Conservation (phyloP, 1,140 invertebrate genomes). For the Drosophila funebris region DNA sequence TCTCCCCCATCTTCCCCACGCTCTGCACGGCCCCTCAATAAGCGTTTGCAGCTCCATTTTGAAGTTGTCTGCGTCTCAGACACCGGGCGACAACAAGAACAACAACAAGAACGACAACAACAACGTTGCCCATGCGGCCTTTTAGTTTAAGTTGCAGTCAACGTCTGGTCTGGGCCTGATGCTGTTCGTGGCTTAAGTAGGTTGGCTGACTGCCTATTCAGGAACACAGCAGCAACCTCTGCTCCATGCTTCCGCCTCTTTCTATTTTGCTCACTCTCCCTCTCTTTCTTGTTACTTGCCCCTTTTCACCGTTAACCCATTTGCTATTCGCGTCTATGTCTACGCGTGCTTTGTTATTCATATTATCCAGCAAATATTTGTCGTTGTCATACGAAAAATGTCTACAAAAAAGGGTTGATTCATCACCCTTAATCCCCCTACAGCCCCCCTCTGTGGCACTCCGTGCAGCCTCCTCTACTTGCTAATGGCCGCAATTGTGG, state of each 20-base stretch:
- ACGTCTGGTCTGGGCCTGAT: constrained; percentile 26
- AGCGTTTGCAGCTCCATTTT: constrained; percentile 58
- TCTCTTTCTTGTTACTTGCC: background rate
- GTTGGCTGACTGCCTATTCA: constrained; percentile 43
- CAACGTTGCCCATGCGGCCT: constrained; percentile 58
- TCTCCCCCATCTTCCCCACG: background rate
- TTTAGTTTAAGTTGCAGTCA: constrained; percentile 78
- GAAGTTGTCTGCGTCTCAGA: constrained; percentile 80
- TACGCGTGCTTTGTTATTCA: constrained; percentile 73
- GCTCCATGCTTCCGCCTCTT: background rate
- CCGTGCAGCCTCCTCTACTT: constrained; percentile 17
- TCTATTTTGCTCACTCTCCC: background rate
- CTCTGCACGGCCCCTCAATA: background rate
- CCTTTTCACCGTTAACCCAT: constrained; percentile 8
- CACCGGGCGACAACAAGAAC: constrained; percentile 59
- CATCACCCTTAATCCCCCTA: constrained; percentile 11
- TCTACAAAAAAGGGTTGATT: constrained; percentile 74
- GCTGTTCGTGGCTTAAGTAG: constrained; percentile 51
- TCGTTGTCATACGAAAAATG: constrained; percentile 80
- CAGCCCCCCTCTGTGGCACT: background rate
- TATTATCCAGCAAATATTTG: constrained; percentile 82
- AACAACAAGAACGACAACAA: constrained; percentile 50
- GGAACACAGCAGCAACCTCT: background rate
- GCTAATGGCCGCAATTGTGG: constrained; percentile 80
- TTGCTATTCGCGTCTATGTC: constrained; percentile 29